phyloP scores from a whole-genome alignment of 2,888 invertebrate species.

The Melanotus villosus region DNA sequence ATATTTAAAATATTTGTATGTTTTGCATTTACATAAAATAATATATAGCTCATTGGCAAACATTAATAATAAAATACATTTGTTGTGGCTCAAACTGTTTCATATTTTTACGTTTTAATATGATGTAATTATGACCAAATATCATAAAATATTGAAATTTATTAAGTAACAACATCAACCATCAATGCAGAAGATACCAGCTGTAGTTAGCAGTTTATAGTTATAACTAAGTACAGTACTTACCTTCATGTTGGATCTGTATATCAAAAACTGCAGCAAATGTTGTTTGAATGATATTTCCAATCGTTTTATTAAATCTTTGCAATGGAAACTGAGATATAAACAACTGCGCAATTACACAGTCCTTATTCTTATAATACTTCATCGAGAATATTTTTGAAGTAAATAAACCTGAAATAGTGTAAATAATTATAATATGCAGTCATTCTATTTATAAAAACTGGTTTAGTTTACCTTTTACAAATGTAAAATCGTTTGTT shows the following conservation, averaged over 20 bases:
- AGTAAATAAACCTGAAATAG: conserved; percentile 57
- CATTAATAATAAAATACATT: no score
- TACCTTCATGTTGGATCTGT: conserved; percentile 36
- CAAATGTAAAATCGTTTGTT: conserved; percentile 52
- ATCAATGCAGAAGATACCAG: no score
- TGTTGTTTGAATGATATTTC: conserved; percentile 53
- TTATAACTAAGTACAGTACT: background rate
- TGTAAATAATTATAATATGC: background rate
- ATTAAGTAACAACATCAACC: no score
- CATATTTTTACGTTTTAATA: no score
- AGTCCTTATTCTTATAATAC: conserved; percentile 53
- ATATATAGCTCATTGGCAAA: no score
- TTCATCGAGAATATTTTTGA: conserved; percentile 59
- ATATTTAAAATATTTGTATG: no score
- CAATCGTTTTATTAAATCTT: conserved; percentile 56
- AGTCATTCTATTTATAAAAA: background rate
- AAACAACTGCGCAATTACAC: conserved; percentile 56
- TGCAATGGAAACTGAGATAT: conserved; percentile 58
- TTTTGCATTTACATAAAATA: no score
- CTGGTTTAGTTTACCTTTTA: conserved; percentile 56
- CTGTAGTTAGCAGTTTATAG: no score
- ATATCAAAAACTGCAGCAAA: conserved; percentile 57
- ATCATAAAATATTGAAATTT: no score
- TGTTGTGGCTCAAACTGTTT: no score
- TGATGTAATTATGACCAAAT: no score